Percentiles rank a stretch among this genome's conserved stretches.
Conservation (phyloP, 2,113 vertebrate genomes). For the Lipophrys pholis region DNA sequence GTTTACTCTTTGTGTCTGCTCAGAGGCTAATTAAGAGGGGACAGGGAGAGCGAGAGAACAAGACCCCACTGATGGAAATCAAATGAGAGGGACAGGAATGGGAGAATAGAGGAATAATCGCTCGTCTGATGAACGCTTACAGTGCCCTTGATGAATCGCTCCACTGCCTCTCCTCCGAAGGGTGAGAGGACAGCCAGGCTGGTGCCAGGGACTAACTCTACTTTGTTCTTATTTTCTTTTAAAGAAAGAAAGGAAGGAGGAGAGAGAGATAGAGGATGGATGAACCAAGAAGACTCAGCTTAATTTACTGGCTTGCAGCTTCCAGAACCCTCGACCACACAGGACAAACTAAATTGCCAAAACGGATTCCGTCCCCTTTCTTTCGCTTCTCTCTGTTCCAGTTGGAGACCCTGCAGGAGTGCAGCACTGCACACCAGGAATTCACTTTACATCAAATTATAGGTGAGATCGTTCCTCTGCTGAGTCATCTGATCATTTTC, state of each 20-base stretch:
- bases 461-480: too few relatives aligned
- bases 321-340: slow-evolving; percentile 8
- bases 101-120: slow-evolving; percentile 65
- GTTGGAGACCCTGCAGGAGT: too few relatives aligned
- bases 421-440: too few relatives aligned
- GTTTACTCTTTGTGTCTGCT: slow-evolving; percentile 66
- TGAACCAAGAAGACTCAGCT: slow-evolving; percentile 35
- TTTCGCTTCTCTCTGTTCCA: not conserved
- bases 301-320: slow-evolving; percentile 42
- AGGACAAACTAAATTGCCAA: slow-evolving; percentile 27
- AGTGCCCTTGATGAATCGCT: slow-evolving; percentile 65
- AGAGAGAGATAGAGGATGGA: slow-evolving; percentile 28
- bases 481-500: too few relatives aligned
- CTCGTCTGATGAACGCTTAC: slow-evolving; percentile 62
- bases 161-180: slow-evolving; percentile 38
- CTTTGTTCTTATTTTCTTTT: slow-evolving; percentile 12
- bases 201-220: slow-evolving; percentile 50
- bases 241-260: slow-evolving; percentile 16
- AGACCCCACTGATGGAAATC: slow-evolving; percentile 75
- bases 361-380: slow-evolving; percentile 26
- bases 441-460: too few relatives aligned
- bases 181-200: slow-evolving; percentile 34
- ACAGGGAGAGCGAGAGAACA: slow-evolving; percentile 59
- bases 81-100: slow-evolving; percentile 67
- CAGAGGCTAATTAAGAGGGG: slow-evolving; percentile 75